Conservation (phyloP, 2,797 vertebrate species). For the Sorex maritimensis region DNA sequence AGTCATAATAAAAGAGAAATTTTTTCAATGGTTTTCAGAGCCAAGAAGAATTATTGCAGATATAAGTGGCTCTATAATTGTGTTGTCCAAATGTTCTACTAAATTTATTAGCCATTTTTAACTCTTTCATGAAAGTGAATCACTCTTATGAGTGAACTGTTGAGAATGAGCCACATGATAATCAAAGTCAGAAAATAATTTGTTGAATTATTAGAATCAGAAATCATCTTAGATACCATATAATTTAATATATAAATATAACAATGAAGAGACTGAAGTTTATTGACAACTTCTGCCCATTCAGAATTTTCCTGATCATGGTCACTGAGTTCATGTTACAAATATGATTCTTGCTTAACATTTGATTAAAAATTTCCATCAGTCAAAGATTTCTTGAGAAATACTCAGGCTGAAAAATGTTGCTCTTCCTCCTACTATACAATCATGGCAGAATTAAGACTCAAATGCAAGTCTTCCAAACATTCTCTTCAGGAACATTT, state of each 20-base stretch:
- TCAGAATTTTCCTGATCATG: slow-evolving; percentile 34
- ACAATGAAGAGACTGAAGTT: neutral
- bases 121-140: slow-evolving; percentile 34
- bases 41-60: slow-evolving; percentile 73
- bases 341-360: neutral
- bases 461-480: neutral
- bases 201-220: slow-evolving; percentile 38
- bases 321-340: slow-evolving; percentile 55
- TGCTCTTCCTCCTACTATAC: slow-evolving; percentile 9
- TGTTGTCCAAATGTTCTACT: slow-evolving; percentile 71
- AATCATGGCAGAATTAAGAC: slow-evolving; percentile 17
- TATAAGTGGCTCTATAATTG: slow-evolving; percentile 57
- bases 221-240: neutral
- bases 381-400: slow-evolving; percentile 62
- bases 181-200: slow-evolving; percentile 62
- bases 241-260: neutral
- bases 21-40: slow-evolving; percentile 78
- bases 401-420: slow-evolving; percentile 33
- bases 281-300: neutral
- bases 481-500: neutral
- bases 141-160: neutral
- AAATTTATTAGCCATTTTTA: slow-evolving; percentile 79
- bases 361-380: neutral
- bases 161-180: slow-evolving; percentile 65
- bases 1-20: slow-evolving; percentile 73